Evolutionary conservation across 1,140 invertebrate species (phyloP).

Genomic region (Vanessa tameamea): DNA sequence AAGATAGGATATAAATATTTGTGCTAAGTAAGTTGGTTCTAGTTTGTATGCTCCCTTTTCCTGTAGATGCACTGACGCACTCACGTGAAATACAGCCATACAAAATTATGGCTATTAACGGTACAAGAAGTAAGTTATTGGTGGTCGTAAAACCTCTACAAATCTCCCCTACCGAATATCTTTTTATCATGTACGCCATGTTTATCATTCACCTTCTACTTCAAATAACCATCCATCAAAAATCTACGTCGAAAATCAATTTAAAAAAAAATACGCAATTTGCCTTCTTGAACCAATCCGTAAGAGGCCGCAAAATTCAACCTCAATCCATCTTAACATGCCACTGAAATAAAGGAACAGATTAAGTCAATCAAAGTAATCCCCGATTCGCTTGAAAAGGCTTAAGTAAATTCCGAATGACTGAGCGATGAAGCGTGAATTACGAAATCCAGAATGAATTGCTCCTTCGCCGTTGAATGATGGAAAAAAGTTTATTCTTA

Average conservation of each 20-base stretch:
- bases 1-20: too few species aligned
- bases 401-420: conserved; percentile 13
- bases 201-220: neutral
- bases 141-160: too few species aligned
- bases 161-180: too few species aligned
- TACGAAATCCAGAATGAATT: conserved; percentile 19
- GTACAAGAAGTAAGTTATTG: too few species aligned
- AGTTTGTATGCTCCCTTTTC: too few species aligned
- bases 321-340: conserved; percentile 10
- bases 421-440: conserved; percentile 27
- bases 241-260: neutral
- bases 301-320: neutral
- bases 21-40: too few species aligned
- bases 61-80: too few species aligned
- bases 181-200: too few species aligned
- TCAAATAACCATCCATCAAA: neutral
- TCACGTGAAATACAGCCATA: too few species aligned
- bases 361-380: conserved; percentile 33
- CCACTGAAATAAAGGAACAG: conserved; percentile 14
- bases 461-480: conserved; percentile 8
- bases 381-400: conserved; percentile 18
- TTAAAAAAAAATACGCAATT: conserved; percentile 1
- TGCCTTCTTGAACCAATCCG: neutral
- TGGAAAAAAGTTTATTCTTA: conserved; percentile 18
- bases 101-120: too few species aligned